These are phyloP conservation scores for Synanthedon myopaeformis DNA, from an alignment of 2,888 invertebrate genomes.

Conservation along the genomic window DNA sequence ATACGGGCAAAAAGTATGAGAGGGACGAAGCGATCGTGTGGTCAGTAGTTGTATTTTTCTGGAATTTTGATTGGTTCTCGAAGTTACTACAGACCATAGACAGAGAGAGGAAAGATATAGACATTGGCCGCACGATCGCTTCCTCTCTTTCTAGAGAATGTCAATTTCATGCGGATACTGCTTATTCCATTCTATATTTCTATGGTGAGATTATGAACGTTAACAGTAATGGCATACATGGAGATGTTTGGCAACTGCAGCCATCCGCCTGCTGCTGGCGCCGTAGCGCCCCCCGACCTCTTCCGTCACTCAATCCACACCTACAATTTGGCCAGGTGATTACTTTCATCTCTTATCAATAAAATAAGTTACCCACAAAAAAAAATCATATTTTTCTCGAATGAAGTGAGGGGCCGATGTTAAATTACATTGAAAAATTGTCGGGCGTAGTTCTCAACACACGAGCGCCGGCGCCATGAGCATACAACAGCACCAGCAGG, in stretches of 20 bases:
- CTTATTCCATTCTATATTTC: neutral
- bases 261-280: slow-evolving; percentile 69
- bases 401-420: neutral
- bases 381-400: too few species aligned
- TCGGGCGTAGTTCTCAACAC: slow-evolving; percentile 42
- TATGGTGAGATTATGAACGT: slow-evolving; percentile 16
- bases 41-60: too few species aligned
- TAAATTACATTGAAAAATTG: neutral
- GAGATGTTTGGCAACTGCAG: slow-evolving; percentile 94
- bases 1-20: too few species aligned
- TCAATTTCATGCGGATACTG: neutral
- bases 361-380: neutral
- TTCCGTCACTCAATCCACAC: slow-evolving; percentile 90
- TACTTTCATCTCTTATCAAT: neutral
- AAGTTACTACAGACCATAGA: too few species aligned
- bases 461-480: slow-evolving; percentile 36
- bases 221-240: slow-evolving; percentile 93
- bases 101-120: too few species aligned
- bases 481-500: slow-evolving; percentile 50
- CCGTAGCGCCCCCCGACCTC: slow-evolving; percentile 75
- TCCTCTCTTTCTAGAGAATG: too few species aligned
- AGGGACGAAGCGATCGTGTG: too few species aligned
- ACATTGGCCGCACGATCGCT: too few species aligned
- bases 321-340: slow-evolving; percentile 71
- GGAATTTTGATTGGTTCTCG: too few species aligned